phyloP scores from a whole-genome alignment of 2,888 invertebrate genomes.

The Rambutsinella grinnellia region DNA sequence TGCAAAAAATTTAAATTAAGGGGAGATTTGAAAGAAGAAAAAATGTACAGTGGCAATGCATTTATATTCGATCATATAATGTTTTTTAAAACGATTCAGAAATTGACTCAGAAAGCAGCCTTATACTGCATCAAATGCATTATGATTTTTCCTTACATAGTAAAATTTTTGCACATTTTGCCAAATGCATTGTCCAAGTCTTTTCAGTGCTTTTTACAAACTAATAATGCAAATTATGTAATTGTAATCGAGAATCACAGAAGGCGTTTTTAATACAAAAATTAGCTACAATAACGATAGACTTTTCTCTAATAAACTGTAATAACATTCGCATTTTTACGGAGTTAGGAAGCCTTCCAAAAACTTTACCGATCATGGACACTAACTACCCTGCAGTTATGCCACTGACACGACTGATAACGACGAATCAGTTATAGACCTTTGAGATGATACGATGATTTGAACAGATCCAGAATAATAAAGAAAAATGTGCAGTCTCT shows the following conservation, averaged over 20 bases:
- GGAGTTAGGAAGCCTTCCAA: neutral
- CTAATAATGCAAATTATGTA: constrained; percentile 26
- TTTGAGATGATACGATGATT: constrained; percentile 38
- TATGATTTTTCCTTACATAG: neutral
- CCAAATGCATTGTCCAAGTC: constrained; percentile 56
- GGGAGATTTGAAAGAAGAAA: too few relatives aligned
- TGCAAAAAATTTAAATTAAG: too few relatives aligned
- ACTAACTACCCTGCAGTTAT: constrained; percentile 44
- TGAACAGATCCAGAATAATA: constrained; percentile 51
- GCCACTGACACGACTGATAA: constrained; percentile 21
- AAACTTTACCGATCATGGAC: too few relatives aligned
- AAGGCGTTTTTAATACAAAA: constrained; percentile 28
- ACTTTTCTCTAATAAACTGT: constrained; percentile 1
- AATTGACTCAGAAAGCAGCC: constrained; percentile 11
- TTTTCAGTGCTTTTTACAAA: constrained; percentile 47
- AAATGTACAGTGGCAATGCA: constrained; percentile 32
- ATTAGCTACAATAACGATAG: constrained; percentile 24
- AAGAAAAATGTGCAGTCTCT: constrained; percentile 51
- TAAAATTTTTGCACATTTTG: constrained; percentile 19
- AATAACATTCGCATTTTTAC: neutral
- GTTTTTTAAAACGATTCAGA: too few relatives aligned
- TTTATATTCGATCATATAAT: too few relatives aligned
- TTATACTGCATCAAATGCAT: constrained; percentile 52
- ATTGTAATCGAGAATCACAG: constrained; percentile 49
- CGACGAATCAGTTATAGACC: constrained; percentile 20